These are phyloP conservation scores for Eciton burchellii DNA, from an alignment of 1,140 invertebrate genomes.

Conservation along the genomic window DNA sequence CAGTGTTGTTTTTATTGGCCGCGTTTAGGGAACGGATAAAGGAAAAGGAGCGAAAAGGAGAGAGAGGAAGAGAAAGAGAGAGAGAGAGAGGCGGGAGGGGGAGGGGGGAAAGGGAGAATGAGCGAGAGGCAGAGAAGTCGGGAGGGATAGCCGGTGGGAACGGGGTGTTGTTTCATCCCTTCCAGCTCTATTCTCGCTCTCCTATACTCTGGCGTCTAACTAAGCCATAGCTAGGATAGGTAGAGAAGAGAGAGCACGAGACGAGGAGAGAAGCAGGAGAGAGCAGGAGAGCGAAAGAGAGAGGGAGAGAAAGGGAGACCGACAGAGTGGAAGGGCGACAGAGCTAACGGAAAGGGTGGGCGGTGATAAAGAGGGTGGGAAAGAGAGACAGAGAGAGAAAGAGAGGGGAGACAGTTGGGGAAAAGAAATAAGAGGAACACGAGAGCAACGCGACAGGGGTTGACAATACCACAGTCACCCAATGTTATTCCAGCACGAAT, in stretches of 20 bases:
- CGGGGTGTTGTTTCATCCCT: conserved; percentile 84
- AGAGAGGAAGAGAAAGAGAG: conserved; percentile 36
- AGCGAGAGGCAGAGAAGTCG: conserved; percentile 4
- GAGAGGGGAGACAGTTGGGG: conserved; percentile 4
- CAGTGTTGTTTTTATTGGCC: conserved; percentile 84
- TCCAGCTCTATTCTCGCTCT: conserved; percentile 70
- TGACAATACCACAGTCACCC: conserved; percentile 84
- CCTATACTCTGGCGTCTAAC: conserved; percentile 69
- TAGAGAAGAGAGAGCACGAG: conserved; percentile 70
- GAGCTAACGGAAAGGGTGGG: conserved; percentile 31
- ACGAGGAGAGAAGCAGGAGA: conserved; percentile 60
- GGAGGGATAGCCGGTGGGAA: conserved; percentile 78
- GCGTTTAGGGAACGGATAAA: conserved; percentile 79
- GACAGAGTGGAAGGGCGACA: neutral
- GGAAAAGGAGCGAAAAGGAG: conserved; percentile 18
- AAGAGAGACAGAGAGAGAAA: conserved; percentile 1
- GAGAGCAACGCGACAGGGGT: conserved; percentile 71
- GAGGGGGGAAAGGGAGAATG: neutral
- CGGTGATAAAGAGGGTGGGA: conserved; percentile 40
- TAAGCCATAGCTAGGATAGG: conserved; percentile 77
- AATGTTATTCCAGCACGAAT: conserved; percentile 85
- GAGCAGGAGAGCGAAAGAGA: conserved; percentile 45
- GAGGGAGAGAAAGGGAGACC: neutral
- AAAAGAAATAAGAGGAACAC: conserved; percentile 30
- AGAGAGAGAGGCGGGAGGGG: neutral